These are phyloP conservation scores for Atrina japonica DNA, from an alignment of 2,888 invertebrate species.

Conservation along the genomic window DNA sequence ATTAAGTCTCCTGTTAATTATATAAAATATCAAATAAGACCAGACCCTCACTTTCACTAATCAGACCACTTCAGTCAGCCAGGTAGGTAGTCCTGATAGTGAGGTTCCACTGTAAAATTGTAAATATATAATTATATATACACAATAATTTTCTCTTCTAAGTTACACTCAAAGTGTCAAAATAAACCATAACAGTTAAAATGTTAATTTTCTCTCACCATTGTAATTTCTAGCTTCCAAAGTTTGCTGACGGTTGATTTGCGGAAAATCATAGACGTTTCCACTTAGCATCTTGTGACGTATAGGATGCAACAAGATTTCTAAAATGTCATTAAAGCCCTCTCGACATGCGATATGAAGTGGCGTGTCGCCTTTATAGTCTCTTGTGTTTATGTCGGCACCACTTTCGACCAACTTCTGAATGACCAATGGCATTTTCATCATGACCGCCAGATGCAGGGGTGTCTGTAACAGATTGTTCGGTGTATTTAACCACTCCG, in stretches of 20 bases:
- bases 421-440: constrained; percentile 87
- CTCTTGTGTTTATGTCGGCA: constrained; percentile 85
- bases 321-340: constrained; percentile 87
- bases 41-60: too few relatives aligned
- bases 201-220: constrained; percentile 85
- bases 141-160: not conserved
- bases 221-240: constrained; percentile 92
- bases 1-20: too few relatives aligned
- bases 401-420: constrained; percentile 91
- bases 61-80: too few relatives aligned
- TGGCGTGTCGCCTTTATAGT: constrained; percentile 91
- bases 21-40: too few relatives aligned
- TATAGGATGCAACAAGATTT: constrained; percentile 85
- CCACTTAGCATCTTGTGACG: constrained; percentile 65
- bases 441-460: constrained; percentile 92
- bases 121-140: not conserved
- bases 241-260: constrained; percentile 83
- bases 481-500: constrained; percentile 88
- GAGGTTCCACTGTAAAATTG: too few relatives aligned
- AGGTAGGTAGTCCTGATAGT: too few relatives aligned
- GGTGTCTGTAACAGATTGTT: constrained; percentile 90
- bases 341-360: constrained; percentile 90
- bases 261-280: constrained; percentile 81
- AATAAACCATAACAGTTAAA: too few relatives aligned
- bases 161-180: too few relatives aligned